Conservation (phyloP, 2,888 invertebrate species). For the Sphinx pinastri region DNA sequence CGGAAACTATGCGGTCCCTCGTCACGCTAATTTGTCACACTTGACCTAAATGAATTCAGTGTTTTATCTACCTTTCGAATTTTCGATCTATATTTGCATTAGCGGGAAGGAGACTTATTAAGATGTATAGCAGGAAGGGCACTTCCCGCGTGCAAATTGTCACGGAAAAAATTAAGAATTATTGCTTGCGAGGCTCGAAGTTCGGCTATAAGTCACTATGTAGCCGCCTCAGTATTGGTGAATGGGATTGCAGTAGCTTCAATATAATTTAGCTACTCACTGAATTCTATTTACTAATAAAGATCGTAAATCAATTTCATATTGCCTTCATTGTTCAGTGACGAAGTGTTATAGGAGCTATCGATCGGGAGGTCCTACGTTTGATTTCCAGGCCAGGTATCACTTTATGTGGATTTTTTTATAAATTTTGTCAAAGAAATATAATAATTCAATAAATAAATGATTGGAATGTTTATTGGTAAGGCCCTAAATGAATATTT, state of each 20-base stretch:
- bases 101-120: background rate
- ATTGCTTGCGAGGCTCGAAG: background rate
- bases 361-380: too few species aligned
- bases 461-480: too few species aligned
- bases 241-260: background rate
- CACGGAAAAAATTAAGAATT: constrained; percentile 14
- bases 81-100: background rate
- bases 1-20: background rate
- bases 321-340: too few species aligned
- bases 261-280: too few species aligned
- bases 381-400: too few species aligned
- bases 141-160: background rate
- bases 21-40: constrained; percentile 35
- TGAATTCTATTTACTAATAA: too few species aligned
- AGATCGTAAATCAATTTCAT: too few species aligned
- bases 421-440: too few species aligned
- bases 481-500: too few species aligned
- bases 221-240: background rate
- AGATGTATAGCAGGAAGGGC: constrained; percentile 10
- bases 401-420: too few species aligned
- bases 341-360: too few species aligned
- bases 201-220: background rate
- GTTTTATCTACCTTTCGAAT: background rate
- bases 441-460: too few species aligned
- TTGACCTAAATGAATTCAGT: constrained; percentile 40